Evolutionary conservation across 2,888 invertebrate genomes (phyloP).

Genomic region (Formica aserva): DNA sequence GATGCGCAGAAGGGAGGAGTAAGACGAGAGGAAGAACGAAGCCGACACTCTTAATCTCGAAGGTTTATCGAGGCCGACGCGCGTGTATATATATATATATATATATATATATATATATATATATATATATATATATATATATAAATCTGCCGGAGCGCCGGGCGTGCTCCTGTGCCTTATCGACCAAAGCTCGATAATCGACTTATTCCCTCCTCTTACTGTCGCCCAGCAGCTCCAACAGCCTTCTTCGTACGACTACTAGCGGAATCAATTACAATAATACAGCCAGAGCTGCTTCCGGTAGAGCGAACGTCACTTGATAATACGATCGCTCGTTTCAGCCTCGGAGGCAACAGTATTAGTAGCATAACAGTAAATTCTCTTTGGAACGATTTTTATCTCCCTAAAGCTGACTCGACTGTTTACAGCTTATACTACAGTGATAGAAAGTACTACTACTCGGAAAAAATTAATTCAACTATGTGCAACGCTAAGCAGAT

Average conservation of each 20-base stretch:
- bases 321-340: conserved; percentile 63
- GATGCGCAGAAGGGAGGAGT: conserved; percentile 13
- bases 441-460: neutral
- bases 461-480: conserved; percentile 13
- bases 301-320: conserved; percentile 65
- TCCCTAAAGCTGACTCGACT: conserved; percentile 44
- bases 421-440: conserved; percentile 1
- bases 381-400: conserved; percentile 19
- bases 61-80: conserved; percentile 82
- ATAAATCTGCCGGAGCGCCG: conserved; percentile 81
- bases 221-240: conserved; percentile 34
- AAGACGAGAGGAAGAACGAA: conserved; percentile 62
- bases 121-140: too few species aligned
- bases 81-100: too few species aligned
- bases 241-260: conserved; percentile 47
- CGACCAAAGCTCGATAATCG: conserved; percentile 76
- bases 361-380: conserved; percentile 26
- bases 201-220: conserved; percentile 68
- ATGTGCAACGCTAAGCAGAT: neutral
- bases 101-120: too few species aligned
- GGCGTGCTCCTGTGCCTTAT: conserved; percentile 76
- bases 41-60: conserved; percentile 80
- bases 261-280: conserved; percentile 75
- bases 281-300: conserved; percentile 68
- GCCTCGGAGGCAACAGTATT: conserved; percentile 32